These are phyloP conservation scores for Phlogophora meticulosa DNA, from an alignment of 2,888 invertebrate genomes.

Conservation along the genomic window DNA sequence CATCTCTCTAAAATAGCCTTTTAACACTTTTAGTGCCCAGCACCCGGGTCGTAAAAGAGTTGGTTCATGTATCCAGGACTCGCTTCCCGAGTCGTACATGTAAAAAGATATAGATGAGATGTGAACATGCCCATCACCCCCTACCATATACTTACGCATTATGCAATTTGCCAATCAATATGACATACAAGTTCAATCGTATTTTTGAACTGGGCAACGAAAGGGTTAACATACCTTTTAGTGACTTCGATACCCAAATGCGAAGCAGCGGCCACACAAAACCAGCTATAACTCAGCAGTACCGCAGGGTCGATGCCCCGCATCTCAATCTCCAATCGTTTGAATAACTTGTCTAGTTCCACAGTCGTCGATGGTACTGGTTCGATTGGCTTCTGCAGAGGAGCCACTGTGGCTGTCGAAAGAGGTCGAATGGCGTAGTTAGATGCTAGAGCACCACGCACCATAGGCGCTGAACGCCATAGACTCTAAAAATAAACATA, in stretches of 20 bases:
- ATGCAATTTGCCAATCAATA: too few species aligned
- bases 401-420: slow-evolving; percentile 69
- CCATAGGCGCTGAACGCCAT: slow-evolving; percentile 74
- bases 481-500: slow-evolving; percentile 73
- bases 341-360: slow-evolving; percentile 95
- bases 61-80: too few species aligned
- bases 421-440: slow-evolving; percentile 73
- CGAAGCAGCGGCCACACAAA: slow-evolving; percentile 95
- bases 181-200: too few species aligned
- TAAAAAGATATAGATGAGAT: too few species aligned
- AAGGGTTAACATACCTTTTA: slow-evolving; percentile 93
- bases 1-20: too few species aligned
- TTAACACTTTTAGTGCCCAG: too few species aligned
- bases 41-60: too few species aligned
- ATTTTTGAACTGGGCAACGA: too few species aligned
- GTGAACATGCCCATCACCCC: too few species aligned
- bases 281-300: slow-evolving; percentile 96
- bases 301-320: slow-evolving; percentile 97
- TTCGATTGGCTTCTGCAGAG: slow-evolving; percentile 72
- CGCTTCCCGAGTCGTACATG: too few species aligned
- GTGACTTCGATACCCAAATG: slow-evolving; percentile 95
- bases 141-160: too few species aligned
- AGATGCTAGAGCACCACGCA: slow-evolving; percentile 68
- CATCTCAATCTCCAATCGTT: slow-evolving; percentile 96
- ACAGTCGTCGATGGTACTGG: slow-evolving; percentile 67